Conservation (phyloP, 1,140 invertebrate genomes). For the Ceratina australensis region DNA sequence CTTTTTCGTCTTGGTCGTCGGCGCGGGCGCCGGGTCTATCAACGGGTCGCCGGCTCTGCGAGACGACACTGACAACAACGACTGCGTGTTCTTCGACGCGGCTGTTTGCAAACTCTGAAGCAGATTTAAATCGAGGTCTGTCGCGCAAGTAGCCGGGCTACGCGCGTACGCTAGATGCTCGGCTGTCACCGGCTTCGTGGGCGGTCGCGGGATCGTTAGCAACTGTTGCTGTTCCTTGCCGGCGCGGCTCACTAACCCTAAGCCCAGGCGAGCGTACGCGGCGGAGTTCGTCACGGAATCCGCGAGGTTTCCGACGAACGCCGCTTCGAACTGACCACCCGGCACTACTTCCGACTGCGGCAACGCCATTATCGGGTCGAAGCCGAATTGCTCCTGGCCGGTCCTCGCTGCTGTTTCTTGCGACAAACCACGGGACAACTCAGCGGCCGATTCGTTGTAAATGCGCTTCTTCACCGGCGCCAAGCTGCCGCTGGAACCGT, state of each 20-base stretch:
- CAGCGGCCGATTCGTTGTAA: slow-evolving; percentile 69
- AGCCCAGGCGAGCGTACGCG: slow-evolving; percentile 71
- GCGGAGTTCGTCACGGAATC: slow-evolving; percentile 72
- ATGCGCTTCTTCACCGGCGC: slow-evolving; percentile 75
- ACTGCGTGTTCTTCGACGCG: slow-evolving; percentile 65
- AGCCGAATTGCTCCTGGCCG: slow-evolving; percentile 70
- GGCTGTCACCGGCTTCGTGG: slow-evolving; percentile 61
- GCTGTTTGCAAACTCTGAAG: slow-evolving; percentile 72
- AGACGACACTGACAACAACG: slow-evolving; percentile 65
- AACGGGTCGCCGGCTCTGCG: slow-evolving; percentile 56
- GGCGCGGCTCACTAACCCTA: slow-evolving; percentile 70
- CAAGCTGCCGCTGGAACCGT: slow-evolving; percentile 52
- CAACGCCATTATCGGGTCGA: slow-evolving; percentile 73
- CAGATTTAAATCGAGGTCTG: slow-evolving; percentile 75
- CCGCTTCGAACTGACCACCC: slow-evolving; percentile 69
- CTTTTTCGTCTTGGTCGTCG: slow-evolving; percentile 68
- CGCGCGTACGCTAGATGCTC: slow-evolving; percentile 70
- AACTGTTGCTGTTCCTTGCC: slow-evolving; percentile 73
- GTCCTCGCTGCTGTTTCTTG: slow-evolving; percentile 59
- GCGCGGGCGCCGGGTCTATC: slow-evolving; percentile 25
- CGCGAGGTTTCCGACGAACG: slow-evolving; percentile 66
- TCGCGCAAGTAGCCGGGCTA: slow-evolving; percentile 45
- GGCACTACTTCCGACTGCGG: slow-evolving; percentile 65
- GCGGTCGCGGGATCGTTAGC: slow-evolving; percentile 69
- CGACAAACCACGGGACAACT: slow-evolving; percentile 52